phyloP scores from a whole-genome alignment of 1,140 invertebrate species.

The Zelostemma sp. region DNA sequence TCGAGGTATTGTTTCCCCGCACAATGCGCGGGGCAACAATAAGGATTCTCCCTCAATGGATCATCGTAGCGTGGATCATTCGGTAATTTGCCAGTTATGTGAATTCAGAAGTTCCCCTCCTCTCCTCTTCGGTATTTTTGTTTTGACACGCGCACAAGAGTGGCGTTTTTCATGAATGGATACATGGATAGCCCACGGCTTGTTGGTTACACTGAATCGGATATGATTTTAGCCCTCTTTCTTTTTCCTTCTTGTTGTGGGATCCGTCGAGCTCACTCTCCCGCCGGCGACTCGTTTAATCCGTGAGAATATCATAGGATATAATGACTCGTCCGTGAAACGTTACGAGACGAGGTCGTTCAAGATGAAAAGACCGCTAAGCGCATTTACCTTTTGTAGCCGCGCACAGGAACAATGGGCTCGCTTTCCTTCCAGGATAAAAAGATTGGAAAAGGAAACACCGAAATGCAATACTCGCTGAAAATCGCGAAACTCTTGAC shows the following conservation, averaged over 20 bases:
- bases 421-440: constrained; percentile 29
- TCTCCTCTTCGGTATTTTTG: constrained; percentile 51
- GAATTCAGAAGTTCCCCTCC: constrained; percentile 6
- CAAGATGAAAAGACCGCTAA: constrained; percentile 54
- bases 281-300: constrained; percentile 42
- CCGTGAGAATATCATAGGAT: constrained; percentile 67
- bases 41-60: constrained; percentile 45
- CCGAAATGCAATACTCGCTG: not conserved
- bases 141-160: constrained; percentile 68
- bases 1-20: constrained; percentile 56
- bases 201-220: constrained; percentile 63
- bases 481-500: not conserved
- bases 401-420: constrained; percentile 40
- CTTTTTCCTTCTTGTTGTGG: constrained; percentile 5
- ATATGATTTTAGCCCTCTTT: constrained; percentile 47
- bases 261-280: constrained; percentile 14
- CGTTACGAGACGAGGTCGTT: constrained; percentile 53
- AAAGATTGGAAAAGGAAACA: constrained; percentile 12
- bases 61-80: constrained; percentile 65
- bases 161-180: constrained; percentile 46
- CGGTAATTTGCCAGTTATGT: constrained; percentile 66
- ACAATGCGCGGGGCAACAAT: constrained; percentile 60
- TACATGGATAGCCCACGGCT: constrained; percentile 60
- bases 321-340: constrained; percentile 62
- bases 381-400: constrained; percentile 54